A percentile compares a stretch with the other conserved stretches of the same genome.
Conservation (phyloP, 2,797 vertebrate genomes). For the Hippopotamyrus pictus region DNA sequence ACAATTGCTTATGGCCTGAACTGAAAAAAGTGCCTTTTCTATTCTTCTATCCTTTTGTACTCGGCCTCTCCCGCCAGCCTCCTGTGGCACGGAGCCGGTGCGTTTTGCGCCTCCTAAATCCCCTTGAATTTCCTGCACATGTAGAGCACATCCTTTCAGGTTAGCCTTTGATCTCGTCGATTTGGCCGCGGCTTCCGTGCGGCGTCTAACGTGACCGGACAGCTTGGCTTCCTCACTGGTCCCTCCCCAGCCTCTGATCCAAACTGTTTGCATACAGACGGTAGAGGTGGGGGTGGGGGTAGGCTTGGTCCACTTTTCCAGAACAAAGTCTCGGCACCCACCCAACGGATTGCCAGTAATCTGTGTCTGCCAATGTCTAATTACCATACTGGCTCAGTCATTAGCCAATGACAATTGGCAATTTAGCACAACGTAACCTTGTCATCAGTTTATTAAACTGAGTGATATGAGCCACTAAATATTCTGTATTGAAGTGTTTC, state of each 20-base stretch:
- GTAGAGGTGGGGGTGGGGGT: neutral
- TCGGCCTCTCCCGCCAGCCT: neutral
- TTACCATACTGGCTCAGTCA: neutral
- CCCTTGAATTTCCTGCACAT: conserved; percentile 14
- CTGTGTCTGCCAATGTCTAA: neutral
- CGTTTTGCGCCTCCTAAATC: conserved; percentile 6
- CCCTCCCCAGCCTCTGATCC: neutral
- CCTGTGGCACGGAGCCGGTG: neutral
- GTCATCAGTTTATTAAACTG: neutral
- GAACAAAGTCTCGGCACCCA: neutral
- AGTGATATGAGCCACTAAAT: neutral
- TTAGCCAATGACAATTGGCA: neutral
- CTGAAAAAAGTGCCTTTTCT: conserved; percentile 10
- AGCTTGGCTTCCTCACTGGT: neutral
- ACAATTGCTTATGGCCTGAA: conserved; percentile 7
- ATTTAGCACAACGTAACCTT: neutral
- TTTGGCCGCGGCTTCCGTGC: neutral
- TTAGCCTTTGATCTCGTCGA: conserved; percentile 19
- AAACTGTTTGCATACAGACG: neutral
- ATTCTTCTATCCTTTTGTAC: neutral
- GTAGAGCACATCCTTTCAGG: conserved; percentile 17
- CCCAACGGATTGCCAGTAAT: neutral
- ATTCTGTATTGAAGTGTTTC: neutral
- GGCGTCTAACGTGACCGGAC: conserved; percentile 19
- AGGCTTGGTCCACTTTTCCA: neutral